Conservation (phyloP, 2,888 invertebrate species). For the Pyrochroa serraticornis region DNA sequence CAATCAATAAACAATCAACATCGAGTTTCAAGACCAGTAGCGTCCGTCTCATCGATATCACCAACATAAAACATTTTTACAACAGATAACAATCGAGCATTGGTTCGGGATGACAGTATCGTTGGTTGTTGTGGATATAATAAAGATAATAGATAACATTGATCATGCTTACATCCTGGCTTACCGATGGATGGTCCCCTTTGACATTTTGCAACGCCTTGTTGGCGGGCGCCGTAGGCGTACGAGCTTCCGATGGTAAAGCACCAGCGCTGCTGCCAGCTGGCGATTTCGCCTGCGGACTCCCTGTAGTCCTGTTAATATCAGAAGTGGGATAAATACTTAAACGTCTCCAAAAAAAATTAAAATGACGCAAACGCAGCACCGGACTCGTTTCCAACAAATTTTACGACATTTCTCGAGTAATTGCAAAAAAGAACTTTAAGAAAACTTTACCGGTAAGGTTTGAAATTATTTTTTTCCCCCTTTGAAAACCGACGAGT, state of each 20-base stretch:
- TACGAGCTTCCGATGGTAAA: constrained; percentile 63
- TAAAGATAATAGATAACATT: constrained; percentile 27
- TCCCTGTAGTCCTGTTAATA: constrained; percentile 69
- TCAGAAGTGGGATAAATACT: no score
- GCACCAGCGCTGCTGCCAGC: constrained; percentile 70
- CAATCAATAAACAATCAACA: no score
- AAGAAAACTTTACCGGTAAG: background rate
- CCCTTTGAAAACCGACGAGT: no score
- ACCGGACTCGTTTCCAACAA: no score
- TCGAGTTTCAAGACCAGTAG: no score
- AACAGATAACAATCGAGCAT: no score
- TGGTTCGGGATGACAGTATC: no score
- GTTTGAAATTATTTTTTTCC: no score
- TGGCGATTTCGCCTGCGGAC: constrained; percentile 77
- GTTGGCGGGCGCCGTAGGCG: constrained; percentile 70
- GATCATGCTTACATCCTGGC: constrained; percentile 58
- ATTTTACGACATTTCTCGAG: background rate
- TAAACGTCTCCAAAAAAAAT: no score
- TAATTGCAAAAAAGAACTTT: background rate
- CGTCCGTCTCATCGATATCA: no score
- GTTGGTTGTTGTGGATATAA: background rate
- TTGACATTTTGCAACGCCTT: constrained; percentile 80
- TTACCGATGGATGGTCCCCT: constrained; percentile 78
- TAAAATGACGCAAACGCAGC: no score
- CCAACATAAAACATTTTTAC: no score